phyloP scores from a whole-genome alignment of 2,888 invertebrate genomes.

The Cerceris rybyensis region DNA sequence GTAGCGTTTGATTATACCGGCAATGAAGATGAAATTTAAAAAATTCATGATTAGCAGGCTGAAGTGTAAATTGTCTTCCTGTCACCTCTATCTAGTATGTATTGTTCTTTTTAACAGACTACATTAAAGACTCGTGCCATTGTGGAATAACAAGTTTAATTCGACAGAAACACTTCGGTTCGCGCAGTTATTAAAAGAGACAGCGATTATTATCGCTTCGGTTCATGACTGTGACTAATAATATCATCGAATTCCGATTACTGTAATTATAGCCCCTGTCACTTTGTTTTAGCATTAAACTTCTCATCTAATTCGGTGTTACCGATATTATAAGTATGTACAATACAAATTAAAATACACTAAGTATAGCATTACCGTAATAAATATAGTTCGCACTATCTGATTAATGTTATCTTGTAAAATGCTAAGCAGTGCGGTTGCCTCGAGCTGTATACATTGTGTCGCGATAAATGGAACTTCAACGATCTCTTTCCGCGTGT shows the following conservation, averaged over 20 bases:
- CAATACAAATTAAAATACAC: slow-evolving; percentile 26
- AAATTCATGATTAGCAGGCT: background rate
- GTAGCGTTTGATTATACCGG: background rate
- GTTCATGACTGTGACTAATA: slow-evolving; percentile 21
- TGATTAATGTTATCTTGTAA: slow-evolving; percentile 20
- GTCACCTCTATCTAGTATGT: background rate
- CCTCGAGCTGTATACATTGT: background rate
- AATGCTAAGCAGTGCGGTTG: slow-evolving; percentile 9
- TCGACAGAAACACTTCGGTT: background rate
- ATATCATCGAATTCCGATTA: slow-evolving; percentile 27
- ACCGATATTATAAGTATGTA: background rate
- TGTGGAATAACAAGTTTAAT: slow-evolving; percentile 11
- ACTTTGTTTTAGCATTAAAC: slow-evolving; percentile 32
- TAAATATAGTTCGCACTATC: slow-evolving; percentile 17
- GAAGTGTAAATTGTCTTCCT: background rate
- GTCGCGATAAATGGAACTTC: slow-evolving; percentile 23
- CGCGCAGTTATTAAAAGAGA: slow-evolving; percentile 16
- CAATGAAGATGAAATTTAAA: background rate
- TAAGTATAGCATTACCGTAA: slow-evolving; percentile 19
- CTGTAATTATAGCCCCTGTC: slow-evolving; percentile 26
- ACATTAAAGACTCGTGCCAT: background rate
- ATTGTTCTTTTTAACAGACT: background rate
- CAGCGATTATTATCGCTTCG: background rate
- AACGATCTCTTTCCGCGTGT: slow-evolving; percentile 4
- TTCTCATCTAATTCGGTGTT: slow-evolving; percentile 33